These are phyloP conservation scores for Blastobasis lacticolella DNA, from an alignment of 2,888 invertebrate species.

Conservation along the genomic window DNA sequence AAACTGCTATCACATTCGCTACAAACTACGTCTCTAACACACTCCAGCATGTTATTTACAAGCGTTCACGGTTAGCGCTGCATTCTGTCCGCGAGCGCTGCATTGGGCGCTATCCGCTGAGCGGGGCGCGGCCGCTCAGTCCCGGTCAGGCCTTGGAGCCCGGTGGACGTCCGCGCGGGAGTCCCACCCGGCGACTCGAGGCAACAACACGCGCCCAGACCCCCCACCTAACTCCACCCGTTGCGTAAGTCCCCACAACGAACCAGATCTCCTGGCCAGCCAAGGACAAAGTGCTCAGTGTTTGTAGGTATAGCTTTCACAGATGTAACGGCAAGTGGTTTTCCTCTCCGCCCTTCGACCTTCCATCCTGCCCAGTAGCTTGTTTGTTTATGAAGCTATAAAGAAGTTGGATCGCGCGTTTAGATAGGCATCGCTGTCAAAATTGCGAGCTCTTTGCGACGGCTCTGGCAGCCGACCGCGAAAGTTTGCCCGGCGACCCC, in stretches of 20 bases:
- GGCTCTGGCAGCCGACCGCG: no score
- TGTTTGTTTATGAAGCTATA: constrained; percentile 48
- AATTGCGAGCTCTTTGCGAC: no score
- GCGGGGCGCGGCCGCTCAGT: constrained; percentile 38
- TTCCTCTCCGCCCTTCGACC: constrained; percentile 43
- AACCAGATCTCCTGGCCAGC: constrained; percentile 41
- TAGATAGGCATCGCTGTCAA: constrained; percentile 5
- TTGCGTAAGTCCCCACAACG: constrained; percentile 53
- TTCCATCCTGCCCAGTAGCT: constrained; percentile 51
- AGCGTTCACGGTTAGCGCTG: background rate
- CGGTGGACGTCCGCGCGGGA: constrained; percentile 55
- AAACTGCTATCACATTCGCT: no score
- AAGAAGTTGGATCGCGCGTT: constrained; percentile 24
- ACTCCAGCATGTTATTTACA: no score
- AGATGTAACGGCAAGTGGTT: constrained; percentile 21
- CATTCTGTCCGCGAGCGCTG: background rate
- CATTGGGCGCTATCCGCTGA: background rate
- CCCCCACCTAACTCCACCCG: constrained; percentile 44
- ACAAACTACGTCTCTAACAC: no score
- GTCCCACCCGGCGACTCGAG: constrained; percentile 55
- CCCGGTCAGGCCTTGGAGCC: constrained; percentile 65
- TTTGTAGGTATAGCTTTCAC: constrained; percentile 15
- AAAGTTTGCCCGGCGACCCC: no score
- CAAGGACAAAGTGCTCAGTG: constrained; percentile 21
- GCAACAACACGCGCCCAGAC: constrained; percentile 13